Conservation (phyloP, 1,140 invertebrate species). For the Pteromalus puparum region DNA sequence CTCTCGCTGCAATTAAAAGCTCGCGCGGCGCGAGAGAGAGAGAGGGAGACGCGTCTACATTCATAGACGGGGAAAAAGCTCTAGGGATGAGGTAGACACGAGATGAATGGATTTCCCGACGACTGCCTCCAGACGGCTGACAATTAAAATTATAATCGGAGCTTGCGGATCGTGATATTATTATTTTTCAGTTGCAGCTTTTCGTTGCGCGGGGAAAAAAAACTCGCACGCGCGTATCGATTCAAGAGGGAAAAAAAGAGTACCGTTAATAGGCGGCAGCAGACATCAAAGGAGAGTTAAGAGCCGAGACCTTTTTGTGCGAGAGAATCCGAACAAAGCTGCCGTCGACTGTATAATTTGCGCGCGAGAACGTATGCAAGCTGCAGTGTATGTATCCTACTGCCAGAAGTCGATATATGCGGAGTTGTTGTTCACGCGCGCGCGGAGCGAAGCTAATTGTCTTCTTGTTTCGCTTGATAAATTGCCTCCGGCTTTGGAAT, state of each 20-base stretch:
- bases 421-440: not conserved
- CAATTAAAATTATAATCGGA: not conserved
- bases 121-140: not conserved
- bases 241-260: not conserved
- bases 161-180: not conserved
- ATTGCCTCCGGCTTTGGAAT: not conserved
- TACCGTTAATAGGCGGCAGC: not conserved
- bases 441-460: not conserved
- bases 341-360: not conserved
- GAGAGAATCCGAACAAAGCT: too few relatives aligned
- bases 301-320: not conserved
- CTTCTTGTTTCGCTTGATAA: not conserved
- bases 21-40: not conserved
- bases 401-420: not conserved
- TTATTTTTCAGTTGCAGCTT: not conserved
- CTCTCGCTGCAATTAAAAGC: not conserved
- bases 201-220: too few relatives aligned
- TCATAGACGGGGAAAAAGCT: not conserved
- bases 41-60: not conserved
- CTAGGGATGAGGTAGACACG: not conserved
- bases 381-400: too few relatives aligned
- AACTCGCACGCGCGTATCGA: too few relatives aligned
- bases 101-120: not conserved
- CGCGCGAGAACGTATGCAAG: too few relatives aligned
- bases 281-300: not conserved